Conservation (phyloP, 1,140 invertebrate genomes). For the Potamilus streckersoni region DNA sequence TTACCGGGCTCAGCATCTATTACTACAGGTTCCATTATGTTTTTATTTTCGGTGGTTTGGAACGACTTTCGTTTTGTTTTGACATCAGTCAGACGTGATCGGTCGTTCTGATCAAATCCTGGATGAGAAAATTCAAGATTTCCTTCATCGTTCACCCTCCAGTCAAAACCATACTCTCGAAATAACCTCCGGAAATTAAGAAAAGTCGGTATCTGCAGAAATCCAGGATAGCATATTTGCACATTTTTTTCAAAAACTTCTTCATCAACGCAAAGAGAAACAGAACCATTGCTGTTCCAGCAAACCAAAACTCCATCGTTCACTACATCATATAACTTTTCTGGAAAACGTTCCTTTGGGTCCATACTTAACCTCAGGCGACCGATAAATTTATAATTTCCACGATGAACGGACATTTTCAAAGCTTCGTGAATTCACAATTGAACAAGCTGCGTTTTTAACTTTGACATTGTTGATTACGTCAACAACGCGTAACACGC, state of each 20-base stretch:
- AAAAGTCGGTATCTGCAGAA: conserved; percentile 38
- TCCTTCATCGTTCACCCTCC: conserved; percentile 24
- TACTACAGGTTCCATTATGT: too few relatives aligned
- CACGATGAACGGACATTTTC: too few relatives aligned
- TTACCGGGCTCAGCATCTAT: too few relatives aligned
- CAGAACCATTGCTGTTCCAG: conserved; percentile 36
- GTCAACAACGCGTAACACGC: too few relatives aligned
- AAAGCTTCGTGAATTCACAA: too few relatives aligned
- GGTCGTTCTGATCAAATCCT: conserved; percentile 14
- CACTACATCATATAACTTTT: conserved; percentile 36
- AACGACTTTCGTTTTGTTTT: conserved; percentile 35
- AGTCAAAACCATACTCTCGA: conserved; percentile 40
- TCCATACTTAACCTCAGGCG: conserved; percentile 19
- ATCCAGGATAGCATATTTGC: conserved; percentile 40
- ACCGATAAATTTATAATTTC: too few relatives aligned
- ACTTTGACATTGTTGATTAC: too few relatives aligned
- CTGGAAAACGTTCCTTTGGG: conserved; percentile 31
- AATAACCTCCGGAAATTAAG: conserved; percentile 37
- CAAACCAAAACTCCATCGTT: conserved; percentile 31
- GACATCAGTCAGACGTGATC: conserved; percentile 28
- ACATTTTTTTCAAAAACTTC: conserved; percentile 28
- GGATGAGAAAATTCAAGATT: conserved; percentile 33
- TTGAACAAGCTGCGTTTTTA: too few relatives aligned
- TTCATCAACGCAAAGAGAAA: conserved; percentile 15
- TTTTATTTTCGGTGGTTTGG: background rate